Percentiles rank a stretch among this genome's conserved stretches.
These are phyloP conservation scores for Saccostrea cuccullata DNA, from an alignment of 1,140 invertebrate species.

Conservation along the genomic window DNA sequence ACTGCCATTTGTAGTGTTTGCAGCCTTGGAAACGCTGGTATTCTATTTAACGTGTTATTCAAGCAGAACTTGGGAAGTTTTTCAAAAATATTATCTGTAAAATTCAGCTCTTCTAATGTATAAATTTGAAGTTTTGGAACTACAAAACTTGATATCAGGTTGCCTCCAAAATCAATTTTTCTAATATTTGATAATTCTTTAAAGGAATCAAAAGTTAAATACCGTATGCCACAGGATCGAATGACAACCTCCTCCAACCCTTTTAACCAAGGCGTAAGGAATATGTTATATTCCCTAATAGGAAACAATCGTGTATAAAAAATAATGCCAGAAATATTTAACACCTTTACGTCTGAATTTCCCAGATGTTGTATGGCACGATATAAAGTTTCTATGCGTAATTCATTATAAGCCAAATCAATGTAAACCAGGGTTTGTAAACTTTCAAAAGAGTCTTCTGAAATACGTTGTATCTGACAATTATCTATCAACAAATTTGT, in stretches of 20 bases:
- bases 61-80: not conserved
- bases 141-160: not conserved
- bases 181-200: not conserved
- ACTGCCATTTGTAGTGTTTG: not conserved
- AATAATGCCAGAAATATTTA: constrained; percentile 18
- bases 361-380: not conserved
- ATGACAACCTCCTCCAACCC: not conserved
- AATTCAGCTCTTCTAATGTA: not conserved
- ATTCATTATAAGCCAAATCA: constrained; percentile 27
- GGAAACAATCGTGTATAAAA: not conserved
- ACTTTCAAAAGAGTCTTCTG: not conserved
- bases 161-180: no score
- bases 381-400: not conserved
- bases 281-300: not conserved
- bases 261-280: not conserved
- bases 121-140: not conserved
- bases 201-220: not conserved
- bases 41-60: not conserved
- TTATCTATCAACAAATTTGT: no score
- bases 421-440: not conserved
- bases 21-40: not conserved
- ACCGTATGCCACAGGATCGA: not conserved
- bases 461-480: constrained; percentile 26
- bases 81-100: not conserved
- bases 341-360: not conserved